phyloP scores from a whole-genome alignment of 2,888 invertebrate species.

The Seladonia tumulorum region DNA sequence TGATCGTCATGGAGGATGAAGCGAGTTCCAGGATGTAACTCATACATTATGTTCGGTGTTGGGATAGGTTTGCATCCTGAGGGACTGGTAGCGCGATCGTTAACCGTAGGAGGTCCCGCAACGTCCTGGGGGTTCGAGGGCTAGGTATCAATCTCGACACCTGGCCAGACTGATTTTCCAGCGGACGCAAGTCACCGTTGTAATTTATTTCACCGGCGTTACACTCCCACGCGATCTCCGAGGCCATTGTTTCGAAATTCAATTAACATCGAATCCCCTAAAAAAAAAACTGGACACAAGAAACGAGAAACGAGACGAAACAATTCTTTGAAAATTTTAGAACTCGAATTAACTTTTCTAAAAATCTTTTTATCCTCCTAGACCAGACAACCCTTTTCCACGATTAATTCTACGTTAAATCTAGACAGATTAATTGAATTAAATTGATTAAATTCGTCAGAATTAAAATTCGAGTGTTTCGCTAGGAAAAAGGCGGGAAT shows the following conservation, averaged over 20 bases:
- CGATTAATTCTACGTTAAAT: no score
- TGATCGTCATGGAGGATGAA: conserved; percentile 35
- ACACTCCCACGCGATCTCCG: conserved; percentile 13
- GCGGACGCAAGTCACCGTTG: conserved; percentile 47
- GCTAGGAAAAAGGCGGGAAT: not conserved
- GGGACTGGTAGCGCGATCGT: conserved; percentile 67
- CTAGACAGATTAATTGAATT: no score
- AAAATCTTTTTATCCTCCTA: no score
- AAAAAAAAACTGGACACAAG: not conserved
- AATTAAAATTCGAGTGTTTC: no score
- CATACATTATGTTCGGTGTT: conserved; percentile 69
- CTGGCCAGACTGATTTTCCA: conserved; percentile 66
- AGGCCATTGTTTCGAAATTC: not conserved
- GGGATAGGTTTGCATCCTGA: conserved; percentile 59
- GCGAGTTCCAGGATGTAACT: conserved; percentile 72
- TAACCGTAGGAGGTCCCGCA: conserved; percentile 74
- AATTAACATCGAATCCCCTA: not conserved
- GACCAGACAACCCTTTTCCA: no score
- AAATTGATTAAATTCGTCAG: no score
- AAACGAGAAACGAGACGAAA: not conserved
- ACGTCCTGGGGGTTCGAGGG: conserved; percentile 69
- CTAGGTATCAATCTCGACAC: conserved; percentile 77
- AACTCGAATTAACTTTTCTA: no score
- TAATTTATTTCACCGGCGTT: conserved; percentile 30
- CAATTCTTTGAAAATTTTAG: not conserved